These are phyloP conservation scores for Rhagonycha fulva DNA, from an alignment of 2,888 invertebrate species.

Conservation along the genomic window DNA sequence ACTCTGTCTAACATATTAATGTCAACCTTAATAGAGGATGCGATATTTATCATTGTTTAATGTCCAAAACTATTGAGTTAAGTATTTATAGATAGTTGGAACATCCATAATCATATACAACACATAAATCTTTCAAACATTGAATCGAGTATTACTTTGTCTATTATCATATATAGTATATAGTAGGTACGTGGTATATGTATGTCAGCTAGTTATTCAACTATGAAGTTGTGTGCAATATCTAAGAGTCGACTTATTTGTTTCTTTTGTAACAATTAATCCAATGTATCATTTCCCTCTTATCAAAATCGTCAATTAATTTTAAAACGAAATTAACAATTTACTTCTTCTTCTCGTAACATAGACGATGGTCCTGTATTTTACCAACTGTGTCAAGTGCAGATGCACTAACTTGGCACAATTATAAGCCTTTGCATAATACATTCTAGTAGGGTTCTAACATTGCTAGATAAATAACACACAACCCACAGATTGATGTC, in stretches of 20 bases:
- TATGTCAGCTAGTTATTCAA: background rate
- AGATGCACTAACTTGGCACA: too few species aligned
- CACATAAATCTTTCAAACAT: background rate
- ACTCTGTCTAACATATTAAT: conserved; percentile 30
- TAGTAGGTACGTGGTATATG: background rate
- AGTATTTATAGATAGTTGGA: background rate
- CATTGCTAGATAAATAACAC: too few species aligned
- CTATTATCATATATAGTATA: background rate
- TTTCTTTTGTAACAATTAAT: background rate
- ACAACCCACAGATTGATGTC: too few species aligned
- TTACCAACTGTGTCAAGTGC: too few species aligned
- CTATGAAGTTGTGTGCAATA: too few species aligned
- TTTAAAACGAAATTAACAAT: too few species aligned
- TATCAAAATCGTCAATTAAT: too few species aligned
- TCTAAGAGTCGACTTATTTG: background rate
- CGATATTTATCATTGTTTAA: conserved; percentile 25
- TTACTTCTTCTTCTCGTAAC: too few species aligned
- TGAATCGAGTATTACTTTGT: background rate
- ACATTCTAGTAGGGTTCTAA: too few species aligned
- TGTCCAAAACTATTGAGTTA: background rate
- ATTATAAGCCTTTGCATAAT: too few species aligned
- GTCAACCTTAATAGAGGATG: conserved; percentile 31
- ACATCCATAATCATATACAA: background rate
- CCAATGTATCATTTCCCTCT: background rate
- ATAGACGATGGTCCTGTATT: too few species aligned